These are phyloP conservation scores for Cryptoblepharus egeriae DNA, from an alignment of 2,797 vertebrate species.

Conservation along the genomic window DNA sequence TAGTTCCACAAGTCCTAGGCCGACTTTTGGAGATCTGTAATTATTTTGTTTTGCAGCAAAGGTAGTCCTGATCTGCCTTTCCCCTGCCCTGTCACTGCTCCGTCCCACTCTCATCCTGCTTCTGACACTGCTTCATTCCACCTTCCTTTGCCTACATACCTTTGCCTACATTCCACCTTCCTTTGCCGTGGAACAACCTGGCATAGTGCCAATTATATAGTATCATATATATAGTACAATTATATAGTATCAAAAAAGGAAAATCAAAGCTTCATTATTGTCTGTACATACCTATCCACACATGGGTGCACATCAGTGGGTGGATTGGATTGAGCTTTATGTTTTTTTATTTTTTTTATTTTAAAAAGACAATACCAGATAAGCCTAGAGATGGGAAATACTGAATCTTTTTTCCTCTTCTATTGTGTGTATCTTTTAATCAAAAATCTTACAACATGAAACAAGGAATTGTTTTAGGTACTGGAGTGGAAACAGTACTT, in stretches of 20 bases:
- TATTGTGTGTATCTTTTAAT: no score
- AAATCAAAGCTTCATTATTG: not conserved
- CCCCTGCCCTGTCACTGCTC: not conserved
- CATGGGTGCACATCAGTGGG: not conserved
- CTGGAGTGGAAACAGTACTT: not conserved
- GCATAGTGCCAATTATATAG: no score
- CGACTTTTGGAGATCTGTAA: no score
- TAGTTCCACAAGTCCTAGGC: no score
- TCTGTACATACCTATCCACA: not conserved
- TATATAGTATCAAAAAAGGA: no score
- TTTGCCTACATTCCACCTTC: no score
- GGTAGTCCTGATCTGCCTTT: no score
- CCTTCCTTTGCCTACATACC: no score
- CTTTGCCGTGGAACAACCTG: no score
- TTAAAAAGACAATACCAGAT: not conserved
- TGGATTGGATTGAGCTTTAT: not conserved
- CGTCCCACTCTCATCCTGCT: not conserved
- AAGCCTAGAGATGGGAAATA: not conserved
- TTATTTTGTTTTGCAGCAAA: no score
- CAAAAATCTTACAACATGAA: not conserved
- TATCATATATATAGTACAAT: no score
- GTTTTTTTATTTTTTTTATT: not conserved
- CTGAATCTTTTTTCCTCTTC: no score
- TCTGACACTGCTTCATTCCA: not conserved
- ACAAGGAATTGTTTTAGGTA: not conserved